Percentiles rank a stretch among this genome's conserved stretches.
phyloP scores from a whole-genome alignment of 2,888 invertebrate species.

The Ptychoptera contaminata region DNA sequence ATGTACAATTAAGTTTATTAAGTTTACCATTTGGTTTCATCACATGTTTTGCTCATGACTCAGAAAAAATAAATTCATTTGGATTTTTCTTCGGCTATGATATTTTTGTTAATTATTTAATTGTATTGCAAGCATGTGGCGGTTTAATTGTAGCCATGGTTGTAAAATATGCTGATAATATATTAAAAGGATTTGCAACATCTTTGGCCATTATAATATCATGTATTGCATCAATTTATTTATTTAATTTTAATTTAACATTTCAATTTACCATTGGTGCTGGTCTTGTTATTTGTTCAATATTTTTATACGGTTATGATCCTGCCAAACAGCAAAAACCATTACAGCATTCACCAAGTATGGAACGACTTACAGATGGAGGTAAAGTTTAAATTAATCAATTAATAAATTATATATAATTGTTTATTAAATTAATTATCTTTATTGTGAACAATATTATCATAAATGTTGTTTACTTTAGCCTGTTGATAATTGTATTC shows the following conservation, averaged over 20 bases:
- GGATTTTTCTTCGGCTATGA: conserved; percentile 72
- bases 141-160: conserved; percentile 96
- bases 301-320: conserved; percentile 82
- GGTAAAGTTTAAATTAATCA: too few relatives aligned
- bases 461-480: too few relatives aligned
- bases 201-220: conserved; percentile 93
- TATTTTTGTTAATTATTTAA: conserved; percentile 71
- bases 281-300: conserved; percentile 75
- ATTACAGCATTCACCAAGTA: too few relatives aligned
- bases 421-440: too few relatives aligned
- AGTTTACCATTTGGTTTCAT: conserved; percentile 78
- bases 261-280: conserved; percentile 79
- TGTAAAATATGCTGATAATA: conserved; percentile 98
- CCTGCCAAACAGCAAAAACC: conserved; percentile 29
- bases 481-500: too few relatives aligned
- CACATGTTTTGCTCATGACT: conserved; percentile 61
- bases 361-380: too few relatives aligned
- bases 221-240: conserved; percentile 81
- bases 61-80: conserved; percentile 35
- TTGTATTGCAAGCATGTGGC: conserved; percentile 83
- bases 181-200: conserved; percentile 95
- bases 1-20: conserved; percentile 86
- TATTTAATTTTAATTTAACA: conserved; percentile 79
- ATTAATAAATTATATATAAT: too few relatives aligned
- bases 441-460: too few relatives aligned